Evolutionary conservation across 2,888 invertebrate species (phyloP), one percentile per base, ranked within the genome.

Genomic region (Acanthacorydalis orientalis): DNA sequence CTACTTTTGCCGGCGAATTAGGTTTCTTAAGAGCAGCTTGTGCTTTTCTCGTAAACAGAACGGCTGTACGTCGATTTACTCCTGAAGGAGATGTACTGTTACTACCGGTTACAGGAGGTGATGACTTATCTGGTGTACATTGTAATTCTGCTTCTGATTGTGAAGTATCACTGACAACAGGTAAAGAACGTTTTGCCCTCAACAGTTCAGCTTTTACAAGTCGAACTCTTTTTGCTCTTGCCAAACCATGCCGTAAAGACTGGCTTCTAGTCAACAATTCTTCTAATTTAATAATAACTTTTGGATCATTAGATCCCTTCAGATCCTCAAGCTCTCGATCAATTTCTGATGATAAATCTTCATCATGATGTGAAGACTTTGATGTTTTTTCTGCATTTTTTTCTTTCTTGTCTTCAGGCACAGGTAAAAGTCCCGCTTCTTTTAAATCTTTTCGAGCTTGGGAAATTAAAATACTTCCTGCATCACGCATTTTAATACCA

Each of bases 401-500:
- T 16, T 60, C 60, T 33, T 68, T 60, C 49, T 68, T 70, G 15
- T 57, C 51, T 23, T 68, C 58, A 15, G 59, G 62, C 16, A 68
- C 57, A 14, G 59, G 62, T 2, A 64, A 52, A 54, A 77, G 68
- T 1, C 81, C 83, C 1, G 77, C 74, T 14, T 68, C 65, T 49
- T 76, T 74, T 12, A 84, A 71, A 57, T 87, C 86, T 51, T 83
- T 78, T 1, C 83, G 74, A 8, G 86, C 83, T 58, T 82, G 80
- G 1, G 83, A 78, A 59, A 95, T 83, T 41, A 93, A 71, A 0
- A 77, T 73, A 16, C 77, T 74, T 50, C 92, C 91, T 66, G 89
- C 88, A 55, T 93, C 93, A 37, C 88, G 77, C 81, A 96, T 84
- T 59, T 85, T 84, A 2, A 87, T 70, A 1, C 87, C 95, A 2